phyloP scores from a whole-genome alignment of 2,113 vertebrate genomes.

The Leucosticte australis region DNA sequence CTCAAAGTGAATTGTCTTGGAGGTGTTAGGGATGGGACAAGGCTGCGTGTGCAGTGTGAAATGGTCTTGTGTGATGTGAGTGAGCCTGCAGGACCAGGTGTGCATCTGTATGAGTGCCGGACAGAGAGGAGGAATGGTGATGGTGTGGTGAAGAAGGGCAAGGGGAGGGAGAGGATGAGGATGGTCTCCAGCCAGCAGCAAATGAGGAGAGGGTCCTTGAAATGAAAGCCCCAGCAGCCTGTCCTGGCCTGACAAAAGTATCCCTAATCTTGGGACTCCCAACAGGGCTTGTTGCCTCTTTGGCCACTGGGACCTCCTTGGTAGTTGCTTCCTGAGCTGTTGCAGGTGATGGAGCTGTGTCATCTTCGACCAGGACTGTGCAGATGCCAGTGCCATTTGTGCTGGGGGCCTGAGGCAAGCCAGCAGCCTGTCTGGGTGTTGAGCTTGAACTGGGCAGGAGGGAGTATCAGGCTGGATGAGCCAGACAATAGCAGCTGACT shows the following conservation, averaged over 20 bases:
- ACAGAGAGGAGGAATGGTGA: not conserved
- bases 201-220: not conserved
- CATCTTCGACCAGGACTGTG: not conserved
- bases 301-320: not conserved
- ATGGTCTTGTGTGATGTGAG: not conserved
- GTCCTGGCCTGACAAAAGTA: not conserved
- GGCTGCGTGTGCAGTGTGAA: not conserved
- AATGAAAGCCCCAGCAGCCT: not conserved
- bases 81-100: not conserved
- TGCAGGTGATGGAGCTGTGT: not conserved
- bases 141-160: not conserved
- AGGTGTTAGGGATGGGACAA: not conserved
- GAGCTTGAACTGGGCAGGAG: not conserved
- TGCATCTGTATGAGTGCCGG: not conserved
- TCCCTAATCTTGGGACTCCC: not conserved
- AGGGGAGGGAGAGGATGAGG: not conserved
- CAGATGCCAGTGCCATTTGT: not conserved
- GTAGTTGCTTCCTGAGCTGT: not conserved
- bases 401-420: not conserved
- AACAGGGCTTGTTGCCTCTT: not conserved
- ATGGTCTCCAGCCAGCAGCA: not conserved
- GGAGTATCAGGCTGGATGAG: not conserved
- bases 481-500: fast-evolving
- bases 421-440: not conserved
- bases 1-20: not conserved